Conservation (phyloP, 2,888 invertebrate species). For the Brachycybe producta region DNA sequence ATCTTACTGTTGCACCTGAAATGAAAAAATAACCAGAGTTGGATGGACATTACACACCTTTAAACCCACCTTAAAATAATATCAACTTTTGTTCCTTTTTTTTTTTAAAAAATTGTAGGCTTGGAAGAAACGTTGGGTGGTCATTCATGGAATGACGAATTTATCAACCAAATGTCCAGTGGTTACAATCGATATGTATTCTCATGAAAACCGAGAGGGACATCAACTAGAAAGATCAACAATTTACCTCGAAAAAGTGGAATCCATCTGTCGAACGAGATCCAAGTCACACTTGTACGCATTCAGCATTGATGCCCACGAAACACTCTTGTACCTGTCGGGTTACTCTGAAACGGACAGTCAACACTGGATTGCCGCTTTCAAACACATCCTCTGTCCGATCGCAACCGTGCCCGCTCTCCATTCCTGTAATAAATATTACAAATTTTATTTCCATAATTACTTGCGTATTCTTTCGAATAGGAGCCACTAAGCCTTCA, state of each 20-base stretch:
- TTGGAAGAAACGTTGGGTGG: conserved; percentile 21
- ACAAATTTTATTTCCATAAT: too few species aligned
- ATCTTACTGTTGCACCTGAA: not conserved
- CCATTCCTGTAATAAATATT: conserved; percentile 4
- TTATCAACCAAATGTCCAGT: conserved; percentile 13
- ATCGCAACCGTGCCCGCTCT: conserved; percentile 2
- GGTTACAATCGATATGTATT: conserved; percentile 20
- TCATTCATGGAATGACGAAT: conserved; percentile 18
- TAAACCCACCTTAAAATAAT: too few species aligned
- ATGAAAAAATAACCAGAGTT: too few species aligned
- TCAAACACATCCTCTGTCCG: conserved; percentile 41
- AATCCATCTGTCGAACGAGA: conserved; percentile 18
- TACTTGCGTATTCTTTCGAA: too few species aligned
- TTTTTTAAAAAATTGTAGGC: conserved; percentile 13
- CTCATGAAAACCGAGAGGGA: conserved; percentile 16
- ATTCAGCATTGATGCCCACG: conserved; percentile 43
- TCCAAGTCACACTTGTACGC: conserved; percentile 49
- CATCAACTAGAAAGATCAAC: conserved; percentile 19
- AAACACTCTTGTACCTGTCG: conserved; percentile 47
- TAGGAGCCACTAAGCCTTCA: too few species aligned
- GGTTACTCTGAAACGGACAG: conserved; percentile 50
- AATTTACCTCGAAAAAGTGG: conserved; percentile 18
- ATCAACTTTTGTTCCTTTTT: too few species aligned
- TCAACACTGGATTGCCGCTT: conserved; percentile 55
- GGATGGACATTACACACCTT: too few species aligned